Evolutionary conservation across 2,888 invertebrate species (phyloP).

Genomic region (Abscondita cerata): DNA sequence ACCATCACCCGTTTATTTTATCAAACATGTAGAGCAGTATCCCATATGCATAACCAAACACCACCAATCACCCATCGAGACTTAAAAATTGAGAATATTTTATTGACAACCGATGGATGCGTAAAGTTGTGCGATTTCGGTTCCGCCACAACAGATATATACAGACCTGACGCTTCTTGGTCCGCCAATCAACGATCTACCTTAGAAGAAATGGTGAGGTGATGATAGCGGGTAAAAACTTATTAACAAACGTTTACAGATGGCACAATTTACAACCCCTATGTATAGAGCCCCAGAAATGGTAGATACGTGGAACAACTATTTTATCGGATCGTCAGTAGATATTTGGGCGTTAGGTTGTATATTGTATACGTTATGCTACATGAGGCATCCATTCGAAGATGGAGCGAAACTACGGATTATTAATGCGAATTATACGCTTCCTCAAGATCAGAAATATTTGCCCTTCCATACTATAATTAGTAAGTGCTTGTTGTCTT

Average conservation of each 20-base stretch:
- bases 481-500: slow-evolving; percentile 74
- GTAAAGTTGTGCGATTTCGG: slow-evolving; percentile 98
- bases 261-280: slow-evolving; percentile 83
- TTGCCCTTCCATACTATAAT: slow-evolving; percentile 89
- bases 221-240: no score
- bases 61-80: slow-evolving; percentile 96
- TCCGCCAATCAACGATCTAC: slow-evolving; percentile 88
- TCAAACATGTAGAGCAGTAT: slow-evolving; percentile 88
- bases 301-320: slow-evolving; percentile 97
- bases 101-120: slow-evolving; percentile 83
- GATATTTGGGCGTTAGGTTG: slow-evolving; percentile 99
- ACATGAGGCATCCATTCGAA: slow-evolving; percentile 95
- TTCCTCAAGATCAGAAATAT: slow-evolving; percentile 83
- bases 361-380: slow-evolving; percentile 90
- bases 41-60: slow-evolving; percentile 90
- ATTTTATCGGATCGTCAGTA: slow-evolving; percentile 86
- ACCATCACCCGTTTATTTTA: slow-evolving; percentile 86
- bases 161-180: slow-evolving; percentile 88
- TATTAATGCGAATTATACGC: slow-evolving; percentile 92
- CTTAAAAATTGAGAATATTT: slow-evolving; percentile 94
- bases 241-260: no score
- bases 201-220: slow-evolving; percentile 88
- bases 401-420: slow-evolving; percentile 95
- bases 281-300: slow-evolving; percentile 99
- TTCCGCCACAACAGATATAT: slow-evolving; percentile 85